A percentile compares a stretch with the other conserved stretches of the same genome.
These are phyloP conservation scores for Lacanobia oleracea DNA, from an alignment of 2,888 invertebrate genomes.

Conservation along the genomic window DNA sequence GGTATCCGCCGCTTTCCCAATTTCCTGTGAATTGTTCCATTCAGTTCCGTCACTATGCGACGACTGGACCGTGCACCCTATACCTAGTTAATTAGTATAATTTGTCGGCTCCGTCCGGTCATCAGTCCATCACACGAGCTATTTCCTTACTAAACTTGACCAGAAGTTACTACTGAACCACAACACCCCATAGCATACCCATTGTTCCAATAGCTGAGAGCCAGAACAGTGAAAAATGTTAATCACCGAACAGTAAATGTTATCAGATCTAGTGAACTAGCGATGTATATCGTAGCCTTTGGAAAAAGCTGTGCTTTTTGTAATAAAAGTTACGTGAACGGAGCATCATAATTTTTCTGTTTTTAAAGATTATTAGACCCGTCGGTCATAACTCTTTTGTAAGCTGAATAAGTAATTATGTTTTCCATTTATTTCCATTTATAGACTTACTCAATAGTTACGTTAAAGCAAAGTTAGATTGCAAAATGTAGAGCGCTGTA, in stretches of 20 bases:
- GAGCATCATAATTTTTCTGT: slow-evolving; percentile 19
- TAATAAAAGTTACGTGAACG: slow-evolving; percentile 19
- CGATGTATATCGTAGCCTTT: slow-evolving; percentile 40
- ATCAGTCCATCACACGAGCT: slow-evolving; percentile 68
- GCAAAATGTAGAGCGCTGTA: slow-evolving; percentile 41
- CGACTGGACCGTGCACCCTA: slow-evolving; percentile 70
- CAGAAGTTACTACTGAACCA: slow-evolving; percentile 68
- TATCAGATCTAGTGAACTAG: slow-evolving; percentile 77
- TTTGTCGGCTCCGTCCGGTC: slow-evolving; percentile 73
- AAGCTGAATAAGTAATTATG: slow-evolving; percentile 42
- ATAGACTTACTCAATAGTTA: slow-evolving; percentile 33
- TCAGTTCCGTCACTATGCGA: slow-evolving; percentile 59
- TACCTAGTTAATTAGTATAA: slow-evolving; percentile 78
- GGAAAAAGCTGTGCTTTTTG: slow-evolving; percentile 39
- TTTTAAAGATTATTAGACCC: slow-evolving; percentile 35
- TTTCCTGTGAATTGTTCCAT: slow-evolving; percentile 73
- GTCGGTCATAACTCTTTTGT: slow-evolving; percentile 28
- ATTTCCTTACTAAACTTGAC: slow-evolving; percentile 70
- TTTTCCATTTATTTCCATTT: slow-evolving; percentile 52
- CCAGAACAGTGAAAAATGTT: slow-evolving; percentile 75
- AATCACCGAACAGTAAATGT: slow-evolving; percentile 72
- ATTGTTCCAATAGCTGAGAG: slow-evolving; percentile 62
- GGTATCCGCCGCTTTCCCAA: slow-evolving; percentile 69
- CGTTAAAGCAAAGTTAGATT: slow-evolving; percentile 41
- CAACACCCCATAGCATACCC: slow-evolving; percentile 66